Evolutionary conservation across 1,140 invertebrate genomes (phyloP), one percentile per base, ranked within the genome.

Genomic region (Grapholita molesta): DNA sequence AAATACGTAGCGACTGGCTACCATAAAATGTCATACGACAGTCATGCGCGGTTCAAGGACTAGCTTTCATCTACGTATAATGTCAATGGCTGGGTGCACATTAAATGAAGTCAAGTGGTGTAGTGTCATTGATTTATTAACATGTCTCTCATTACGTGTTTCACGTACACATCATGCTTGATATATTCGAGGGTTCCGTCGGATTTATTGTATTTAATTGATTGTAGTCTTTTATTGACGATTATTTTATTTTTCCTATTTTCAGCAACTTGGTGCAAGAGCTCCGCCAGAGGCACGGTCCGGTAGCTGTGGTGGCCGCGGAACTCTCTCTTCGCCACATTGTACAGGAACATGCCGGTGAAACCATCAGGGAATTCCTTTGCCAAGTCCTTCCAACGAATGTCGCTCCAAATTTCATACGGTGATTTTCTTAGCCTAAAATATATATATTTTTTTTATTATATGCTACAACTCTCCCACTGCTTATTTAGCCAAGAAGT

Each of bases 391-490:
- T 84, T 85, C 87, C 87, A 89, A 67, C 78, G 48, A 33, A 89
- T 89, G 65, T 89, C 87, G 68, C 73, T 75, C 87, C 85, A 88
- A 11, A 89, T 75, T 72, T 79, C 66, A 65, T 86, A 88, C 9
- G 80, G 64, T 52, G 76, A 78, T 8, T 71, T 32, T 66, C 61
- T 76, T 61, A 89, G 65, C 69, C 85, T 88, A 72, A 68, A 87
- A 85, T 35, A 28, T 66, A 69, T 33, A 68, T 25, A 30, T 70
- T 32, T 55, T 3, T 15, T 35, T 30, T 32, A 12, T 11, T 25
- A 64, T 28, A 21, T 53, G 8, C 8, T 28, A 61, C 15, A 7
- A 30, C n/a, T 30, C 28, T 30, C 28, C 3, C 7, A 3, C 3
- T 4, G 7, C 28, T 30, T 30, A 30, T 30, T n/a, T n/a, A n/a